Percentiles rank a stretch among this genome's conserved stretches.
phyloP scores from a whole-genome alignment of 2,113 vertebrate species.

The Butastur rufipennis region DNA sequence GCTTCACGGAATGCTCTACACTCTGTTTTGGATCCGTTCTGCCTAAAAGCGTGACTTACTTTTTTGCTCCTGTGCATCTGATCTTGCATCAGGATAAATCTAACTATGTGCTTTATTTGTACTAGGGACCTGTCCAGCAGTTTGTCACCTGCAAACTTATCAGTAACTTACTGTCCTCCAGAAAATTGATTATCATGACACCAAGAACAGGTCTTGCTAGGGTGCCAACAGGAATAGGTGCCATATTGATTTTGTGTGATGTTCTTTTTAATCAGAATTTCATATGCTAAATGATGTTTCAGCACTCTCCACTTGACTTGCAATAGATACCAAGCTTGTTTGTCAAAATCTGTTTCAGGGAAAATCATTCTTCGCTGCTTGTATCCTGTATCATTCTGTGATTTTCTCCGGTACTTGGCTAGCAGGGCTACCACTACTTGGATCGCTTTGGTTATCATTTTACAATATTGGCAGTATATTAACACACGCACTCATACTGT shows the following conservation, averaged over 20 bases:
- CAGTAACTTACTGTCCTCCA: neutral
- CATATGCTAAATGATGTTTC: neutral
- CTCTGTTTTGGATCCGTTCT: neutral
- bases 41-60: neutral
- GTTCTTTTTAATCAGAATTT: constrained; percentile 9
- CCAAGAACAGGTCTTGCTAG: neutral
- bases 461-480: neutral
- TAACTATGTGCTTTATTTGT: neutral
- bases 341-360: neutral
- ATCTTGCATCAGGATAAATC: neutral
- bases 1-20: neutral
- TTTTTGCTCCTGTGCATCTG: neutral
- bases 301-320: neutral
- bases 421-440: neutral
- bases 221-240: neutral
- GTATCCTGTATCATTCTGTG: neutral
- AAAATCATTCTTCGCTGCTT: neutral
- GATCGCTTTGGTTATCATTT: neutral
- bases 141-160: neutral
- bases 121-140: neutral
- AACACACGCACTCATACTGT: neutral
- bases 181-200: neutral
- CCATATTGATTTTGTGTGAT: neutral
- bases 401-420: neutral
- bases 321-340: neutral